Evolutionary conservation across 2,888 invertebrate species (phyloP), one percentile per base, ranked within the genome.

Genomic region (Heteromyza rotundicornis): DNA sequence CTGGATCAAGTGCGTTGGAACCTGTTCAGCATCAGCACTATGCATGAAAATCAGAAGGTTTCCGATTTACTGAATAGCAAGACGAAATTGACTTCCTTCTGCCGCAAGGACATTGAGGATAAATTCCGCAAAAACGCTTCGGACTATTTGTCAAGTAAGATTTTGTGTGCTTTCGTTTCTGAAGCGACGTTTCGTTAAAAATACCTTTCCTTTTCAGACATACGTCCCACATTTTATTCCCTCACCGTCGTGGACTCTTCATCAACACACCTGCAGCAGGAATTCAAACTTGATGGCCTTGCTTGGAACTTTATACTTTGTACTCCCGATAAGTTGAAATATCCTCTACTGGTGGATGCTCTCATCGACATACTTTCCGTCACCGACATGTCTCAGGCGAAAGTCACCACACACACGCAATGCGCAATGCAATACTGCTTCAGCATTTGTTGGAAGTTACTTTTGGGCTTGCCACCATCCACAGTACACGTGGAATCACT

Each of bases 271-370:
- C 69, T 76, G 64, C 66, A 67, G 83, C 95, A 96, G 74, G 91
- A 92, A 50, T 96, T 96, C 0, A 96, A 96, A 82, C 86, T 97
- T 61, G 97, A 98, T 84, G 94, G 94, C 2, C 82, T 94, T 59
- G 96, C 96, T 1, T 94, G 95, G 84, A 97, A 96, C 85, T 97
- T 97, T 79, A 91, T 97, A 62, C 86, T 97, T 64, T 95, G 95
- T 56, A 95, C 95, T 1, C 92, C 94, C 0, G 96, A 97, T 79
- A 94, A 94, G 83, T 85, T 96, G 57, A 92, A 94, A 74, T 97
- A 97, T 84, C 91, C 93, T 0, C 81, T 92, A 49, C 84, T 98
- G 7, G 88, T 97, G 66, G 94, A 95, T 76, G 93, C 96, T 0
- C 84, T 96, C 2, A 89, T 96, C 23, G 89, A 92, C 67, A 89